phyloP scores from a whole-genome alignment of 2,113 vertebrate species.

The Chelonoidis abingdonii region DNA sequence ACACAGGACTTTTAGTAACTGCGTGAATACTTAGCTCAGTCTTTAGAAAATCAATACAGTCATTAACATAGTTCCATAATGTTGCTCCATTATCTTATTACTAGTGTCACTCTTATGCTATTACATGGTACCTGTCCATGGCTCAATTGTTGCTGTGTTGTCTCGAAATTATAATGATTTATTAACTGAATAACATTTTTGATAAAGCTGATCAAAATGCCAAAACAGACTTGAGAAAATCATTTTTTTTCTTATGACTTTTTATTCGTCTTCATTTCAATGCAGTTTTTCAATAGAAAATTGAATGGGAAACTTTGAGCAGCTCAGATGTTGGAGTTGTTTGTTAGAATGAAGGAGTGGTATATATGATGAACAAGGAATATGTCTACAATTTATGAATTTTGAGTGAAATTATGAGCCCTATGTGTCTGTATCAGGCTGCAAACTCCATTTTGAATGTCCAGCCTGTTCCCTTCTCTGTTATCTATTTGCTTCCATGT shows the following conservation, averaged over 20 bases:
- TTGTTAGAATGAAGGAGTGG: neutral
- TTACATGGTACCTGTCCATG: too few relatives aligned
- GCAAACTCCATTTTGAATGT: neutral
- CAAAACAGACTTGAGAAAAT: too few relatives aligned
- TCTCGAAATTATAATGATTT: too few relatives aligned
- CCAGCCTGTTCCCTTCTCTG: neutral
- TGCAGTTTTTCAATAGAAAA: too few relatives aligned
- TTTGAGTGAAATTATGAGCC: neutral
- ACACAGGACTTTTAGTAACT: rapidly evolving
- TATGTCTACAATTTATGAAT: neutral
- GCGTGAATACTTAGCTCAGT: neutral
- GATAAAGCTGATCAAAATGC: too few relatives aligned
- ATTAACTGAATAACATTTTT: too few relatives aligned
- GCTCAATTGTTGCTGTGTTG: too few relatives aligned
- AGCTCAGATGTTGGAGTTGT: neutral
- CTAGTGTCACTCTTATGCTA: too few relatives aligned
- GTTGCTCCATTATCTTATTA: neutral
- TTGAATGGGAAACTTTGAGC: too few relatives aligned
- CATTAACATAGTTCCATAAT: neutral
- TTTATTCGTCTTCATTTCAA: too few relatives aligned
- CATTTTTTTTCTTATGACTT: too few relatives aligned
- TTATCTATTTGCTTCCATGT: neutral
- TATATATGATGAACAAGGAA: neutral
- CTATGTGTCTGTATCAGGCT: neutral
- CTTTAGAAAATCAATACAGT: neutral